Conservation (phyloP, 1,140 invertebrate species). For the Venustaconcha ellipsiformis region DNA sequence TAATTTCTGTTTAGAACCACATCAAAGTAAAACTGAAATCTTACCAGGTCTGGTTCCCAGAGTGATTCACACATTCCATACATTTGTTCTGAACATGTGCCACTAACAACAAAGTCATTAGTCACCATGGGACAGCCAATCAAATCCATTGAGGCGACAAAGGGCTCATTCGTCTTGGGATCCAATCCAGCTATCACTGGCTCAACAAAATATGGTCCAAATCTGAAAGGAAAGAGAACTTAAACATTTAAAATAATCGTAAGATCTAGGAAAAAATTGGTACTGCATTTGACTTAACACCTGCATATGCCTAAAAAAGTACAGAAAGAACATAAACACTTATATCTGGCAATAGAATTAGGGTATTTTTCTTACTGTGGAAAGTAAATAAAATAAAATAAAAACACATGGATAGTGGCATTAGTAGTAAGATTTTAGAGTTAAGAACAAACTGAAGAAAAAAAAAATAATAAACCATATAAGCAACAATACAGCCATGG, state of each 20-base stretch:
- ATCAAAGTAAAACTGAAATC: conserved; percentile 45
- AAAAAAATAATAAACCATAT: too few species aligned
- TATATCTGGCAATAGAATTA: too few species aligned
- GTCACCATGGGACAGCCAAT: conserved; percentile 91
- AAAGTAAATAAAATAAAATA: too few species aligned
- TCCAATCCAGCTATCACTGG: conserved; percentile 96
- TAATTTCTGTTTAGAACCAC: conserved; percentile 17
- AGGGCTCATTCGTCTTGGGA: conserved; percentile 88
- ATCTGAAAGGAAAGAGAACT: conserved; percentile 71
- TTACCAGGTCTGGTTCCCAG: conserved; percentile 86
- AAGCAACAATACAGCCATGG: too few species aligned
- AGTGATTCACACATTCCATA: conserved; percentile 98
- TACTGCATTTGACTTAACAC: too few species aligned
- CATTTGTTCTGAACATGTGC: conserved; percentile 92
- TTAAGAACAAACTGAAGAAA: too few species aligned
- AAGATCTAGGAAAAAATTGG: too few species aligned
- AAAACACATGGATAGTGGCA: too few species aligned
- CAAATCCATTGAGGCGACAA: conserved; percentile 93
- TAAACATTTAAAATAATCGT: background rate
- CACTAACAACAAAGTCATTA: conserved; percentile 95
- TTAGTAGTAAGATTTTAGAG: too few species aligned
- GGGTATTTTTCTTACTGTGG: too few species aligned
- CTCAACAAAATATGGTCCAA: conserved; percentile 98
- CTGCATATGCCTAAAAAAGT: too few species aligned
- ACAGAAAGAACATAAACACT: too few species aligned